Percentiles rank a stretch among this genome's conserved stretches.
phyloP scores from a whole-genome alignment of 2,888 invertebrate genomes.

The Ceriagrion tenellum region DNA sequence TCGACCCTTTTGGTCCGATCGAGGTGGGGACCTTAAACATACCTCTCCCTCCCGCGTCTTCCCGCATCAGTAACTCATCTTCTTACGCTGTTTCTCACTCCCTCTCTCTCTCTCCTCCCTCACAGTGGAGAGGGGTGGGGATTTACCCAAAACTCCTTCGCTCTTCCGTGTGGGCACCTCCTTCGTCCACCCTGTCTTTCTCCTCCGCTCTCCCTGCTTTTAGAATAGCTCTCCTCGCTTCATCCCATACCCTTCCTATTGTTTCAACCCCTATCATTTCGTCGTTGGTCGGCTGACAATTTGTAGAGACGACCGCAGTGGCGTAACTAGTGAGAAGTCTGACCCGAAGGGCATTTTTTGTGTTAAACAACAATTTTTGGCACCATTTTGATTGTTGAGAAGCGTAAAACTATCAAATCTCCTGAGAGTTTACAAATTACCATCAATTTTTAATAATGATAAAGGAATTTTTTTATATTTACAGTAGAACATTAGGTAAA shows the following conservation, averaged over 20 bases:
- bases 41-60: background rate
- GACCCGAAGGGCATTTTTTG: too few relatives aligned
- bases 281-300: too few relatives aligned
- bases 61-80: background rate
- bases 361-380: too few relatives aligned
- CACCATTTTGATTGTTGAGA: too few relatives aligned
- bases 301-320: too few relatives aligned
- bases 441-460: too few relatives aligned
- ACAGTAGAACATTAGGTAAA: too few relatives aligned
- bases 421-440: too few relatives aligned
- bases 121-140: background rate
- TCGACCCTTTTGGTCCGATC: slow-evolving; percentile 51
- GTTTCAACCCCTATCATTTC: too few relatives aligned
- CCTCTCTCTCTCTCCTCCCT: background rate
- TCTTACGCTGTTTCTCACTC: background rate
- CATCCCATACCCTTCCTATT: background rate
- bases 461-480: too few relatives aligned
- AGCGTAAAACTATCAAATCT: too few relatives aligned
- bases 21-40: background rate
- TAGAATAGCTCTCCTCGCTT: background rate
- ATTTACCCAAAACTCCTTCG: background rate
- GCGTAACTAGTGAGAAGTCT: too few relatives aligned
- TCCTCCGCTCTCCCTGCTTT: background rate
- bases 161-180: background rate
- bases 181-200: background rate